Evolutionary conservation across 2,797 vertebrate genomes (phyloP).

Genomic region (Muscicapa striata): DNA sequence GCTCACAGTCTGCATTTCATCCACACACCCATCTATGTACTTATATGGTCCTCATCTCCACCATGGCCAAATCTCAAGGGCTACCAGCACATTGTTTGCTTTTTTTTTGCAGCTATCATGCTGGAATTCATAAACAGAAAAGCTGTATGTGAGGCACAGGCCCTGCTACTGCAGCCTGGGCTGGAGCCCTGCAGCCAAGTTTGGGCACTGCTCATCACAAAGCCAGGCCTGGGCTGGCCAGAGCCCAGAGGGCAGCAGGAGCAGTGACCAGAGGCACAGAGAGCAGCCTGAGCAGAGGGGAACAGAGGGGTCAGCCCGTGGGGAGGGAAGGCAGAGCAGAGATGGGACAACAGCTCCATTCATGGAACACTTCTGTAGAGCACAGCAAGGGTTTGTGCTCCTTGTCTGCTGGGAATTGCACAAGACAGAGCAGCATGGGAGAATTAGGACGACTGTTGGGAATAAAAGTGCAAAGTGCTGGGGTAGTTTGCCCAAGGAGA

Average conservation of each 20-base stretch:
- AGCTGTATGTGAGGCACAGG: neutral
- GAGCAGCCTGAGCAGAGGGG: neutral
- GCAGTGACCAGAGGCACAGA: neutral
- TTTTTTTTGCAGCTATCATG: slow-evolving; percentile 5
- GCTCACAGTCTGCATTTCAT: neutral
- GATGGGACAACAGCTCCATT: neutral
- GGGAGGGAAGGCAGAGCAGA: rapidly evolving
- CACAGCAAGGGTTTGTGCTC: neutral
- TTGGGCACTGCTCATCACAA: neutral
- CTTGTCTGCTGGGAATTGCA: neutral
- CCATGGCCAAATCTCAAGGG: neutral
- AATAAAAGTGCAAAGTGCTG: neutral
- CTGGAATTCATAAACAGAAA: slow-evolving; percentile 54
- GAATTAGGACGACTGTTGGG: neutral
- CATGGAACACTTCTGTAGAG: neutral
- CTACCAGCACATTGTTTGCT: neutral
- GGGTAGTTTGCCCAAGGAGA: neutral
- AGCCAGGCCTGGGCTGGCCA: neutral
- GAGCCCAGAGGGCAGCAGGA: neutral
- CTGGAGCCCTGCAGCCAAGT: neutral
- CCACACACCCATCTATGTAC: neutral
- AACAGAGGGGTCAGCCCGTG: neutral
- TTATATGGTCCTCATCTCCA: slow-evolving; percentile 28
- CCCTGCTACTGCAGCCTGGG: neutral
- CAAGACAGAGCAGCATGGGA: neutral